Conservation (phyloP, 2,888 invertebrate species). For the Malthinus seriepunctatus region DNA sequence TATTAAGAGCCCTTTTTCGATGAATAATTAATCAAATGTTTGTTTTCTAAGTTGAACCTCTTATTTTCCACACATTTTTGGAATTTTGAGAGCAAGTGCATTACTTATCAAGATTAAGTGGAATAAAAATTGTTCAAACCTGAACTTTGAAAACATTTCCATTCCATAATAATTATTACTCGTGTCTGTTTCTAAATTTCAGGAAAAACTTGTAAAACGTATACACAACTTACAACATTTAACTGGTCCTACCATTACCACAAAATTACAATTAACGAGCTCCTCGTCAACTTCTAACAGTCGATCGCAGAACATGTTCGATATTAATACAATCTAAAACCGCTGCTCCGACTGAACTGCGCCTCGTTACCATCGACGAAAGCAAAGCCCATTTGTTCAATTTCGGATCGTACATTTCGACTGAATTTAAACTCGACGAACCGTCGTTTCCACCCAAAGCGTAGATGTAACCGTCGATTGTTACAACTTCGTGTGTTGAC, state of each 20-base stretch:
- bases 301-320: conserved; percentile 52
- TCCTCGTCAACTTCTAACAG: conserved; percentile 25
- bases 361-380: conserved; percentile 66
- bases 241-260: neutral
- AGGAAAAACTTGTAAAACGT: no score
- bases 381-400: conserved; percentile 69
- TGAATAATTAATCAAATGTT: no score
- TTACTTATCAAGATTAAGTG: no score
- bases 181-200: no score
- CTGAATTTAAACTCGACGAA: conserved; percentile 69
- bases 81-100: no score
- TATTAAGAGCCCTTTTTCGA: no score
- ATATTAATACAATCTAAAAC: conserved; percentile 67
- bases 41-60: no score
- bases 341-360: conserved; percentile 69
- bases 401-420: conserved; percentile 67
- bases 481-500: conserved; percentile 71
- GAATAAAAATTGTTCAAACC: no score
- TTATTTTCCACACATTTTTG: no score
- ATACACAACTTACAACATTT: no score
- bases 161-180: no score
- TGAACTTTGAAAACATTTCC: no score
- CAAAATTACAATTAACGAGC: neutral
- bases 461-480: conserved; percentile 64
- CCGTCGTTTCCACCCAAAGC: conserved; percentile 74